Evolutionary conservation across 1,140 invertebrate species (phyloP), one percentile per base, ranked within the genome.

Genomic region (Coelopa frigida): DNA sequence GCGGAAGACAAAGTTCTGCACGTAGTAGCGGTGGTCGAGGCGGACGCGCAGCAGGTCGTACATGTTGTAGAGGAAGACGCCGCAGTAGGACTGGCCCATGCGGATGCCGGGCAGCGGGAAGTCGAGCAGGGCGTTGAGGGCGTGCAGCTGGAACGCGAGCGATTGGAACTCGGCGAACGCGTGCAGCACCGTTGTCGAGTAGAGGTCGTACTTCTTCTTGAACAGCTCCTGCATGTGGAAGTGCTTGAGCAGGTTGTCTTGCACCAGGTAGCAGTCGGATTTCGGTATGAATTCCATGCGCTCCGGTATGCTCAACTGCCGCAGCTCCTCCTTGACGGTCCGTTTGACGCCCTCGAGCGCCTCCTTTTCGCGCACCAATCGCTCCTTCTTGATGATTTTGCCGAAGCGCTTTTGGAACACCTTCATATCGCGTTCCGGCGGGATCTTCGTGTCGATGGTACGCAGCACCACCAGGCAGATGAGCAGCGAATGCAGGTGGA

Each of bases 41-140:
- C 78, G 73, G 41, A 67, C 71, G 44, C 74, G 73, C 38, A 84
- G 70, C 53, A 77, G 75, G 37, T 68, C 58, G 52, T 76, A 79
- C 7, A 85, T 67, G 73, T 87, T 87, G 54, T 87, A 88, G 4
- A 84, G 53, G 58, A 87, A 79, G 6, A 82, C 82, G 1, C 85
- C 84, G 70, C 85, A 82, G 51, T 75, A 85, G 37, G 79, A 71
- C 52, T 77, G 73, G 33, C 71, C 73, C 57, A 81, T 72, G 27
- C 68, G 64, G 26, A 73, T 73, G 54, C 67, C 59, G 44, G 69
- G 50, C 53, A 78, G 79, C 1, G 79, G 80, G 49, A 65, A 69
- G 18, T 71, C 60, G n/a, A 85, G 70, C 18, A 87, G 55, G 1
- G 67, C 67, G 72, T 87, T 87, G 14, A 89, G 69, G 46, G 76